Evolutionary conservation across 2,113 vertebrate genomes (phyloP).

Genomic region (Neopipo cinnamomea): DNA sequence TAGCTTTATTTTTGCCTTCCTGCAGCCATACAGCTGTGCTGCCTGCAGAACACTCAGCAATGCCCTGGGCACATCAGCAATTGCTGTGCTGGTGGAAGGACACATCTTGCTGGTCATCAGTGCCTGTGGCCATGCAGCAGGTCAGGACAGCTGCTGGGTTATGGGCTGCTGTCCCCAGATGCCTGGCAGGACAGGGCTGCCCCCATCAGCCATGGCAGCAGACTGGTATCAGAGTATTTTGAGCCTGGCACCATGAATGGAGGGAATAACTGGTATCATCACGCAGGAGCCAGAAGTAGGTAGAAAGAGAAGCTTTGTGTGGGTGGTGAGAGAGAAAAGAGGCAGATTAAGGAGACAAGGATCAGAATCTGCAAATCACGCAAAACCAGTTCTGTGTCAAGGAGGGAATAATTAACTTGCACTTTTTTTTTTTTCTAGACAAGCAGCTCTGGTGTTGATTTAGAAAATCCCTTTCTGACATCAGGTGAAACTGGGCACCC

Average conservation of each 20-base stretch:
- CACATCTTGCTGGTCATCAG: not conserved
- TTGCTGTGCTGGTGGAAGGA: not conserved
- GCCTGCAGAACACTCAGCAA: not conserved
- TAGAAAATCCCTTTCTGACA: not conserved
- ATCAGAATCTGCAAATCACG: slow-evolving; percentile 48
- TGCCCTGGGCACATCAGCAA: not conserved
- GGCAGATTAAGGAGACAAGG: slow-evolving; percentile 45
- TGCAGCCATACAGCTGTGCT: not conserved
- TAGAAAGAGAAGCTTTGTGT: slow-evolving; percentile 42
- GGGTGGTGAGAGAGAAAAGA: slow-evolving; percentile 42
- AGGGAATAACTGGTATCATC: not conserved
- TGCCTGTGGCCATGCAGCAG: not conserved
- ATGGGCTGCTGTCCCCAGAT: not conserved
- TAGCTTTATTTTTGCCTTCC: not conserved
- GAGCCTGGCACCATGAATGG: not conserved
- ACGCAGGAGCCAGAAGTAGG: not conserved
- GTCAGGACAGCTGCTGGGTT: not conserved
- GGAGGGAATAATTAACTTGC: slow-evolving; percentile 27
- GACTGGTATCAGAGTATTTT: not conserved
- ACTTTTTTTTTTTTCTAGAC: not conserved
- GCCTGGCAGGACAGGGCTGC: not conserved
- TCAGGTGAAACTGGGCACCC: not conserved
- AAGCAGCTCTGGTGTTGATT: not conserved
- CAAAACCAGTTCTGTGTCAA: slow-evolving; percentile 59
- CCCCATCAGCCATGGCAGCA: not conserved